Conservation (phyloP, 2,113 vertebrate genomes). For the Seriola rivoliana region DNA sequence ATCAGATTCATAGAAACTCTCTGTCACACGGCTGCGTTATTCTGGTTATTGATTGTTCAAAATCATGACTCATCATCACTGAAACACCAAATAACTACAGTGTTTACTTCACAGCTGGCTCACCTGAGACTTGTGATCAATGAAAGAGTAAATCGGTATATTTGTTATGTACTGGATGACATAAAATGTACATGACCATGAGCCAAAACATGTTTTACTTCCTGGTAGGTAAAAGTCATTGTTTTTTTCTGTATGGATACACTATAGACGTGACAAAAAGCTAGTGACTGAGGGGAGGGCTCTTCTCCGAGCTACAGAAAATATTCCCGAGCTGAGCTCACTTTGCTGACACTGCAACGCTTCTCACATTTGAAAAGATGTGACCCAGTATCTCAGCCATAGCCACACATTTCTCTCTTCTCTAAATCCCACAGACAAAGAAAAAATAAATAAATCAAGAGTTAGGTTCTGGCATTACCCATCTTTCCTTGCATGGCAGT, state of each 20-base stretch:
- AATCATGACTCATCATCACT: background rate
- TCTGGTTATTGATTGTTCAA: background rate
- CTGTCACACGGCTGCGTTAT: background rate
- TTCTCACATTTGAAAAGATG: constrained; percentile 26
- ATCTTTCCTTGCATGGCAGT: constrained; percentile 4
- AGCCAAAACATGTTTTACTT: background rate
- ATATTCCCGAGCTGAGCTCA: constrained; percentile 11
- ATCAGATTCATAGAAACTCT: constrained; percentile 39
- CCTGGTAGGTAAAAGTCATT: background rate
- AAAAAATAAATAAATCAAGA: background rate
- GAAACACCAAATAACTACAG: background rate
- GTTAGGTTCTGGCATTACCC: constrained; percentile 1
- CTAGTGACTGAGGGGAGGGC: background rate
- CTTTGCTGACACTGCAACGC: constrained; percentile 44
- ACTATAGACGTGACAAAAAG: constrained; percentile 25
- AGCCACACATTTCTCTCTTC: constrained; percentile 28
- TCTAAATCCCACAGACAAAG: constrained; percentile 15
- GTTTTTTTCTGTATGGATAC: background rate
- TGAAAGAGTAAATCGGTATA: constrained; percentile 9
- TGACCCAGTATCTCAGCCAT: constrained; percentile 33
- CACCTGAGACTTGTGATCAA: background rate
- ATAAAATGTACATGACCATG: background rate
- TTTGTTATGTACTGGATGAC: background rate
- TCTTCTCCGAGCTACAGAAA: background rate
- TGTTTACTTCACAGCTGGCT: constrained; percentile 3